phyloP scores from a whole-genome alignment of 2,888 invertebrate species.

The Ornithoptera alexandrae region DNA sequence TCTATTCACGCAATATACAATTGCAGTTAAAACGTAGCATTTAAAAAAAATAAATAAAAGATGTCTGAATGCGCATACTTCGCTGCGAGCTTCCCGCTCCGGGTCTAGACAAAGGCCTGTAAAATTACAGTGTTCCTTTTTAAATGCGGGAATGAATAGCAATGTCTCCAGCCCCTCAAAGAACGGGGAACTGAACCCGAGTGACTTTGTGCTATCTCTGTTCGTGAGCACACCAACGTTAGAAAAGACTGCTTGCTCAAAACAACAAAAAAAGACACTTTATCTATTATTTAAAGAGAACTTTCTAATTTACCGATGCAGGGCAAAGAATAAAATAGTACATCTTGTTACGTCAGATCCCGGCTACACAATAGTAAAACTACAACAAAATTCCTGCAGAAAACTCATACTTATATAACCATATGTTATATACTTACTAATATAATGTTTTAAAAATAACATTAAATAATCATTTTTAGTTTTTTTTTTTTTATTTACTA shows the following conservation, averaged over 20 bases:
- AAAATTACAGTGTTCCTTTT: slow-evolving; percentile 77
- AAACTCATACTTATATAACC: too few species aligned
- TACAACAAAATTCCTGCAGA: too few species aligned
- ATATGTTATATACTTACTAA: too few species aligned
- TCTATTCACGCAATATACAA: slow-evolving; percentile 11
- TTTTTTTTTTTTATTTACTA: too few species aligned
- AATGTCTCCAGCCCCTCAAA: slow-evolving; percentile 74
- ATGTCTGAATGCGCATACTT: slow-evolving; percentile 76
- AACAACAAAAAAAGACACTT: slow-evolving; percentile 16
- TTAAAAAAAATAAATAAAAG: slow-evolving; percentile 70
- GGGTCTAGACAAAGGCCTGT: slow-evolving; percentile 71
- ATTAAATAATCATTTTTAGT: too few species aligned
- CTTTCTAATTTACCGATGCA: slow-evolving; percentile 24
- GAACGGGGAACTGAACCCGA: slow-evolving; percentile 60
- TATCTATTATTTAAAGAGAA: slow-evolving; percentile 27
- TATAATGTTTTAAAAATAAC: too few species aligned
- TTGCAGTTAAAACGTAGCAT: slow-evolving; percentile 58
- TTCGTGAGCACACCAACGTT: slow-evolving; percentile 50
- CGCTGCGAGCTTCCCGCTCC: slow-evolving; percentile 56
- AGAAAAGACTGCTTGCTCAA: slow-evolving; percentile 22
- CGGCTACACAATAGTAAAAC: too few species aligned
- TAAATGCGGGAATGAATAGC: slow-evolving; percentile 77
- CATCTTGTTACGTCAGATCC: too few species aligned
- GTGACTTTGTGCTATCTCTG: slow-evolving; percentile 45
- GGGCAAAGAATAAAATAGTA: not conserved